Conservation (phyloP, 2,113 vertebrate genomes). For the Oenanthe melanoleuca region DNA sequence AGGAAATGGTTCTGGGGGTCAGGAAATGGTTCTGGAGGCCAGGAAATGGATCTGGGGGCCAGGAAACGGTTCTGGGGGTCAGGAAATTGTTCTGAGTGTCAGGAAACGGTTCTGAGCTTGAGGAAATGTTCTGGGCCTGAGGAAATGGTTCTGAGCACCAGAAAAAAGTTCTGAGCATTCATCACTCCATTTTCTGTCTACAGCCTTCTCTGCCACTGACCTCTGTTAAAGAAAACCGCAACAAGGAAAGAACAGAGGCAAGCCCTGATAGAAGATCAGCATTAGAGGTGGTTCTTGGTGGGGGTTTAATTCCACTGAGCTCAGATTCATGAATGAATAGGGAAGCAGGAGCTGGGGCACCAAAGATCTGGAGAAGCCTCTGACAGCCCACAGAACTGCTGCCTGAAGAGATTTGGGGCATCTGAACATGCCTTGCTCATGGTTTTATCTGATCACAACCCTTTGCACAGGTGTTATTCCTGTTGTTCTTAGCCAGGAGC, state of each 20-base stretch:
- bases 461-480: not conserved
- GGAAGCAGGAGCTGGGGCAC: not conserved
- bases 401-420: not conserved
- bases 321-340: not conserved
- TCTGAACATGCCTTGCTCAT: not conserved
- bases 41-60: too few relatives aligned
- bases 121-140: not conserved
- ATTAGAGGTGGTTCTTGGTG: not conserved
- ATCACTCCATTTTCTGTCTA: not conserved
- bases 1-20: too few relatives aligned
- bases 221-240: not conserved
- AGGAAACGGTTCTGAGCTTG: not conserved
- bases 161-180: too few relatives aligned
- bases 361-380: not conserved
- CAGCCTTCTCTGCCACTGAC: not conserved
- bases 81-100: accelerated
- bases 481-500: not conserved
- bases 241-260: not conserved
- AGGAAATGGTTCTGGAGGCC: too few relatives aligned
- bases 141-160: not conserved
- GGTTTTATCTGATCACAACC: not conserved
- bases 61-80: too few relatives aligned
- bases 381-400: not conserved
- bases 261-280: not conserved
- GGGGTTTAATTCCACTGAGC: not conserved